These are phyloP conservation scores for Quadroppia sp. DNA, from an alignment of 2,888 invertebrate genomes.

Conservation along the genomic window DNA sequence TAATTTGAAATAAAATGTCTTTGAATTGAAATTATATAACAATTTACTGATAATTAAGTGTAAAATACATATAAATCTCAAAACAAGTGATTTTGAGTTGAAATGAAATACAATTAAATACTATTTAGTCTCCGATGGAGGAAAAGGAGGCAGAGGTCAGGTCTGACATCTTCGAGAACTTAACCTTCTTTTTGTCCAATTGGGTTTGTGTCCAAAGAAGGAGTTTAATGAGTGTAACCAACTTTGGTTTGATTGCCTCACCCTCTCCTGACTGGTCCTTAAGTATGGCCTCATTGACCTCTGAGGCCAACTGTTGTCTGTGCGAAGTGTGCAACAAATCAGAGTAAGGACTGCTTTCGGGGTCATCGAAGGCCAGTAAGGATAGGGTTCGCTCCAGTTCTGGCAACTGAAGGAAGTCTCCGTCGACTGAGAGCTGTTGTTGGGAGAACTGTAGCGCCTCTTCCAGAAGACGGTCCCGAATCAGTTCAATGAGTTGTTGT, in stretches of 20 bases:
- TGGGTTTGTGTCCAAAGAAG: constrained; percentile 95
- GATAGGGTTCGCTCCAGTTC: constrained; percentile 92
- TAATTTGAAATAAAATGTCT: too few species aligned
- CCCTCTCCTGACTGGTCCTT: constrained; percentile 75
- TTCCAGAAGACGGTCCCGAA: constrained; percentile 75
- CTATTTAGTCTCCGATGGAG: constrained; percentile 21
- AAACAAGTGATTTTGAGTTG: not conserved
- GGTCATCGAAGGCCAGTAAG: constrained; percentile 92
- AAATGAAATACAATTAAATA: not conserved
- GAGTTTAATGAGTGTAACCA: constrained; percentile 83
- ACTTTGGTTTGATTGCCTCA: constrained; percentile 81
- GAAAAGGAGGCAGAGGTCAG: constrained; percentile 58
- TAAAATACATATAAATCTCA: too few species aligned
- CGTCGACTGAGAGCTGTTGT: constrained; percentile 81
- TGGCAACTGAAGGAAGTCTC: constrained; percentile 64
- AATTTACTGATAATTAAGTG: too few species aligned
- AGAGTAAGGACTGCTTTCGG: constrained; percentile 88
- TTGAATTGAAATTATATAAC: too few species aligned
- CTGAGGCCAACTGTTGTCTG: constrained; percentile 90
- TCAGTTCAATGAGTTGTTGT: constrained; percentile 81
- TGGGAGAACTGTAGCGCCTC: constrained; percentile 86
- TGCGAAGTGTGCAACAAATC: constrained; percentile 89
- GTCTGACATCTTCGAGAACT: constrained; percentile 92
- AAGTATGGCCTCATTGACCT: constrained; percentile 93
- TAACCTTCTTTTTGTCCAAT: constrained; percentile 87